Evolutionary conservation across 2,113 vertebrate species (phyloP), one percentile per base, ranked within the genome.

Genomic region (Sterna hirundo): DNA sequence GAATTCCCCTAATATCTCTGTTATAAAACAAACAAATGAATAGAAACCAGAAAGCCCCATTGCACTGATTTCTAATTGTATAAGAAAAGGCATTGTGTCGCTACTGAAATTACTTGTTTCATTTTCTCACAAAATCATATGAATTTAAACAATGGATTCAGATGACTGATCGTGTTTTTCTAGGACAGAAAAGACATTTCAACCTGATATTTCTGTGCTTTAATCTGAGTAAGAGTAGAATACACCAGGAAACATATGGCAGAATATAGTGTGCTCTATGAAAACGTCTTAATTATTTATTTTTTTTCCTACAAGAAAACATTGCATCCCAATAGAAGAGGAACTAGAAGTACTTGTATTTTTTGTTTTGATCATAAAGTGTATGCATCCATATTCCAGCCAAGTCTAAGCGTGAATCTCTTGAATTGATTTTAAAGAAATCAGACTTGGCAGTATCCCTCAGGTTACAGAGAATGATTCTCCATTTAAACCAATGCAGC

Each of bases 391-490:
- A 23, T 44, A 42, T 62, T 85, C 34, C 76, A 96, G 68, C 71
- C 88, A 94, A 86, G n/a, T 14, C 96, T 80, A 66, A 91, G 75
- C 54, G 83, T 77, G 65, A 93, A 90, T 84, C 46, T 86, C 91
- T 62, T 85, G 86, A 94, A 91, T 11, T 65, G 91, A 89, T 95
- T 94, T 93, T 57, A 64, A 64, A 86, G 88, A 34, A 60, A 84
- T 77, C 58, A 80, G 68, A 36, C 79, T 88, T 95, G 80, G 79
- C 79, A 94, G 60, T 49, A 94, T 49, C 88, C 83, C 88, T 90
- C 47, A 83, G 92, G 90, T 96, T 76, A 81, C 32, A 86, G 85
- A 68, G 83, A 66, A 47, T 1, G 7, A 79, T 54, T 97, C 90
- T 94, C 76, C 75, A 29, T 78, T 93, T 78, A 38, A 79, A 92